Evolutionary conservation across 2,888 invertebrate genomes (phyloP).

Genomic region (Plebejus melissa): DNA sequence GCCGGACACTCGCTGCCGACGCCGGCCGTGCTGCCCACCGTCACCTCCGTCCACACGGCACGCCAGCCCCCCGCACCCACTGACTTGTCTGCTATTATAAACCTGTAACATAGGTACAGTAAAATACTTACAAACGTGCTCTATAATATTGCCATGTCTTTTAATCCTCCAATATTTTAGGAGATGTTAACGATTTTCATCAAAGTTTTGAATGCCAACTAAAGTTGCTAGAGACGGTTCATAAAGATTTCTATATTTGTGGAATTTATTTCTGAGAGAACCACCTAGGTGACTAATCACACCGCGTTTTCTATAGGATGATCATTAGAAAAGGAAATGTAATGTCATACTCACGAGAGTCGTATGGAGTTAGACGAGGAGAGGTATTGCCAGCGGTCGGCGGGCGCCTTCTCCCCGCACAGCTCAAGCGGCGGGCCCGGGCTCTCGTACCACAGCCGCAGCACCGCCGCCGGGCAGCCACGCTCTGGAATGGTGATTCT

Average conservation of each 20-base stretch:
- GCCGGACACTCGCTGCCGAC: constrained; percentile 63
- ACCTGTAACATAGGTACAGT: constrained; percentile 76
- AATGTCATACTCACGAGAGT: constrained; percentile 82
- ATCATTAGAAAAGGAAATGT: too few relatives aligned
- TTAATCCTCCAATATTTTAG: too few relatives aligned
- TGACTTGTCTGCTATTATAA: constrained; percentile 96
- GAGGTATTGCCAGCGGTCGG: constrained; percentile 89
- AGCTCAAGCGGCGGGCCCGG: constrained; percentile 90
- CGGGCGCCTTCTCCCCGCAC: constrained; percentile 89
- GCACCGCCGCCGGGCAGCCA: constrained; percentile 94
- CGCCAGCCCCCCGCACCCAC: constrained; percentile 96
- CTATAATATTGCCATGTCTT: too few relatives aligned
- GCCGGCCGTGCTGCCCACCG: constrained; percentile 75
- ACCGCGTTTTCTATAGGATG: too few relatives aligned
- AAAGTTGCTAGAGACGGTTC: too few relatives aligned
- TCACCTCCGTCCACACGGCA: constrained; percentile 96
- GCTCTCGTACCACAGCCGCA: constrained; percentile 92
- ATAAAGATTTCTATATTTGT: too few relatives aligned
- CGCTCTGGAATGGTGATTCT: constrained; percentile 77
- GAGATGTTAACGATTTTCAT: too few relatives aligned
- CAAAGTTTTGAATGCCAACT: too few relatives aligned
- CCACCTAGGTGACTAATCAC: too few relatives aligned
- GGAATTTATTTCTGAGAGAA: too few relatives aligned
- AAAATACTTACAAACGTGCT: too few relatives aligned
- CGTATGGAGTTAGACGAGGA: constrained; percentile 92